Percentiles rank a stretch among this genome's conserved stretches.
Evolutionary conservation across 2,888 invertebrate genomes (phyloP).

Genomic region (Ischnura elegans): DNA sequence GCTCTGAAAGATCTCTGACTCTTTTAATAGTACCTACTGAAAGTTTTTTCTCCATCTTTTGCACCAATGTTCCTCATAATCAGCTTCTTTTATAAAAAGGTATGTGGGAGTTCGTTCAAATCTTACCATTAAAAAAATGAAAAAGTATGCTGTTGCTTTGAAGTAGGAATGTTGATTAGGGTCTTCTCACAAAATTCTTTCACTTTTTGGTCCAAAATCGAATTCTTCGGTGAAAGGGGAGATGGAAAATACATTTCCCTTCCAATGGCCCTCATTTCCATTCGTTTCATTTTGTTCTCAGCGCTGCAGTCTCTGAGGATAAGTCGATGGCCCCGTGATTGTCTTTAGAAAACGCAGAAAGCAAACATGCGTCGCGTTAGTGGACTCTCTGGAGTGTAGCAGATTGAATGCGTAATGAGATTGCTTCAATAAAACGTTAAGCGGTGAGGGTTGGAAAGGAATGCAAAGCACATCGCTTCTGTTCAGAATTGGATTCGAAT

Average conservation of each 20-base stretch:
- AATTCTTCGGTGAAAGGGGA: neutral
- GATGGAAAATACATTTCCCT: neutral
- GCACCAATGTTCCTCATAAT: too few relatives aligned
- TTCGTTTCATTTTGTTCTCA: neutral
- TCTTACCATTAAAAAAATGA: too few relatives aligned
- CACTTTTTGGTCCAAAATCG: neutral
- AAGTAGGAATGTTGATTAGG: neutral
- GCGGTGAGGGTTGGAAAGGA: neutral
- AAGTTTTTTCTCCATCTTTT: too few relatives aligned
- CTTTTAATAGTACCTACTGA: too few relatives aligned
- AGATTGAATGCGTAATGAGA: conserved; percentile 8
- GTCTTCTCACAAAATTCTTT: neutral
- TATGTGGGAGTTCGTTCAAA: too few relatives aligned
- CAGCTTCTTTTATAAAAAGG: too few relatives aligned
- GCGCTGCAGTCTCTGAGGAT: neutral
- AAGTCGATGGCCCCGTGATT: neutral
- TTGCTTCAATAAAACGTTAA: neutral
- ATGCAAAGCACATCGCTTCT: neutral
- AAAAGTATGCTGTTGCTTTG: too few relatives aligned
- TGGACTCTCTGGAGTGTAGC: neutral
- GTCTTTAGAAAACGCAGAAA: neutral
- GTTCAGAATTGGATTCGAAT: neutral
- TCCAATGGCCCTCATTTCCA: neutral
- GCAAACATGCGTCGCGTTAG: neutral
- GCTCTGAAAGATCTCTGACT: too few relatives aligned